Conservation (phyloP, 2,797 vertebrate species). For the Scolopax bukidnonensis region DNA sequence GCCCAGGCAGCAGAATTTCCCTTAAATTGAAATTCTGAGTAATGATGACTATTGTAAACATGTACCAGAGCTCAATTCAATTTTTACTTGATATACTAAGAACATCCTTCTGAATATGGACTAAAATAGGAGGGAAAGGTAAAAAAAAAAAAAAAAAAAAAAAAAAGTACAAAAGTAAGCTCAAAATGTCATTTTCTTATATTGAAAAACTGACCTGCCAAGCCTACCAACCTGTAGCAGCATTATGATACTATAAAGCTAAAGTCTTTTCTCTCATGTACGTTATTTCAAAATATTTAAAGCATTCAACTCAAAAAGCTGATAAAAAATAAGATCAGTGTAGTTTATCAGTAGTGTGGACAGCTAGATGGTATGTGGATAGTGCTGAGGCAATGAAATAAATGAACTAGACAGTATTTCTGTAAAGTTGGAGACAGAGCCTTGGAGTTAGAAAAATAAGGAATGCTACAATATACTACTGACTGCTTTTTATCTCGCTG, state of each 20-base stretch:
- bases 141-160: not conserved
- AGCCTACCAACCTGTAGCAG: not conserved
- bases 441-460: not conserved
- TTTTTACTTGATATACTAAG: not conserved
- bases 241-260: not conserved
- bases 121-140: not conserved
- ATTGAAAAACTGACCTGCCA: not conserved
- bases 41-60: not conserved
- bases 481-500: not conserved
- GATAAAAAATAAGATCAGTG: not conserved
- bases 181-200: not conserved
- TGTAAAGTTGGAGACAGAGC: not conserved
- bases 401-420: not conserved
- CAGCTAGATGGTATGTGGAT: not conserved
- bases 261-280: not conserved
- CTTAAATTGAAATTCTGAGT: not conserved
- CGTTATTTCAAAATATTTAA: not conserved
- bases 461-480: not conserved
- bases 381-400: not conserved
- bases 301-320: not conserved
- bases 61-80: not conserved
- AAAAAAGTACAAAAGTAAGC: not conserved
- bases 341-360: not conserved
- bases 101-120: not conserved
- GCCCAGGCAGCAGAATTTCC: not conserved